Percentiles rank a stretch among this genome's conserved stretches.
Conservation (phyloP, 2,888 invertebrate species). For the Busseola fusca region DNA sequence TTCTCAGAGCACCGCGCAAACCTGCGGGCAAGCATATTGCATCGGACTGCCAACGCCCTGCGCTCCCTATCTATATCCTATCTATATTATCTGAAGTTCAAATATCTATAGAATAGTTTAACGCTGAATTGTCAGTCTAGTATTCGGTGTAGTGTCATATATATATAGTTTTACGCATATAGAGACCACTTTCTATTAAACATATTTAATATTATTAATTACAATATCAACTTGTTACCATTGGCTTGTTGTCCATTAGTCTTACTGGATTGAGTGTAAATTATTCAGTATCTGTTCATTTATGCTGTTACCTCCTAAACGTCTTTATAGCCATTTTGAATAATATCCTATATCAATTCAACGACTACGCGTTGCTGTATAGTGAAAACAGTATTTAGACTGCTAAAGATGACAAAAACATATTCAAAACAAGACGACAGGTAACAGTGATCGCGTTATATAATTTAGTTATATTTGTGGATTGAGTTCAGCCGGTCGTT, state of each 20-base stretch:
- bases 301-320: too few species aligned
- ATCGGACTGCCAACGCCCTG: too few species aligned
- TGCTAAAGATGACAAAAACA: constrained; percentile 25
- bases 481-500: constrained; percentile 60
- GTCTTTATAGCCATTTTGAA: not conserved
- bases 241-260: too few species aligned
- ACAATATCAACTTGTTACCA: not conserved
- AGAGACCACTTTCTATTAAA: not conserved
- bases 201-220: not conserved
- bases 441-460: constrained; percentile 41
- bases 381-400: not conserved
- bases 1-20: too few species aligned
- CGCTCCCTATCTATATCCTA: too few species aligned
- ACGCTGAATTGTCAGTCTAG: not conserved
- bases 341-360: not conserved
- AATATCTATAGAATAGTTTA: not conserved
- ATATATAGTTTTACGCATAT: not conserved
- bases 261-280: not conserved
- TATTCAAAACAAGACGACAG: constrained; percentile 30
- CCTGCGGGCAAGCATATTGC: too few species aligned
- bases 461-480: constrained; percentile 57
- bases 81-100: not conserved
- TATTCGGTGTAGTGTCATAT: not conserved
- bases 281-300: not conserved
- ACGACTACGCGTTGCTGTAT: not conserved